Percentiles rank a stretch among this genome's conserved stretches.
phyloP scores from a whole-genome alignment of 2,113 vertebrate genomes.

The Peucedramus taeniatus region DNA sequence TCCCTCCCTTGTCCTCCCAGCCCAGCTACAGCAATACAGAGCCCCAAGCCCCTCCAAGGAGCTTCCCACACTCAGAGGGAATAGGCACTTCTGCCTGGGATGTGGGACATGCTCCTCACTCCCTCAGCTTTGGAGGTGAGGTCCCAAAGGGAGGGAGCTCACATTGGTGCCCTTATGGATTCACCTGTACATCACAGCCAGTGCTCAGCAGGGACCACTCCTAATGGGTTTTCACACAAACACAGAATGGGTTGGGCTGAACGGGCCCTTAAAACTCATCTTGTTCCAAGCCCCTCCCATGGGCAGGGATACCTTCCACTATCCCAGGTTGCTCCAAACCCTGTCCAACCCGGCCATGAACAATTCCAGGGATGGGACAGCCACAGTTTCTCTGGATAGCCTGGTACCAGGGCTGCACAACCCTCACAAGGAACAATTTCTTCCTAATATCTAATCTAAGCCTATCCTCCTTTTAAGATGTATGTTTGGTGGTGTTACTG shows the following conservation, averaged over 20 bases:
- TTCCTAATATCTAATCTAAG: not conserved
- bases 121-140: accelerated
- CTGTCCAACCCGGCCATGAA: too few species aligned
- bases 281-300: not conserved
- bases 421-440: not conserved
- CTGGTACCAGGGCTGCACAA: not conserved
- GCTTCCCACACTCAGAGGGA: not conserved
- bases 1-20: accelerated
- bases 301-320: not conserved
- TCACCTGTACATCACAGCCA: not conserved
- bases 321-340: not conserved
- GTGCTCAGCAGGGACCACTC: not conserved
- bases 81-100: not conserved
- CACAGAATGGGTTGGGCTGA: not conserved
- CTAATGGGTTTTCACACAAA: not conserved
- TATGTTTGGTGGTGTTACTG: accelerated
- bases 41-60: not conserved
- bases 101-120: not conserved
- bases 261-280: not conserved
- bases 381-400: not conserved
- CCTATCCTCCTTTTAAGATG: not conserved
- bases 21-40: accelerated
- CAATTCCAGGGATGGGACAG: not conserved
- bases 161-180: accelerated
- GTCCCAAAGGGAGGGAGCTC: not conserved